Percentiles rank a stretch among this genome's conserved stretches.
Conservation (phyloP, 2,113 vertebrate species). For the Gobiocypris rarus region DNA sequence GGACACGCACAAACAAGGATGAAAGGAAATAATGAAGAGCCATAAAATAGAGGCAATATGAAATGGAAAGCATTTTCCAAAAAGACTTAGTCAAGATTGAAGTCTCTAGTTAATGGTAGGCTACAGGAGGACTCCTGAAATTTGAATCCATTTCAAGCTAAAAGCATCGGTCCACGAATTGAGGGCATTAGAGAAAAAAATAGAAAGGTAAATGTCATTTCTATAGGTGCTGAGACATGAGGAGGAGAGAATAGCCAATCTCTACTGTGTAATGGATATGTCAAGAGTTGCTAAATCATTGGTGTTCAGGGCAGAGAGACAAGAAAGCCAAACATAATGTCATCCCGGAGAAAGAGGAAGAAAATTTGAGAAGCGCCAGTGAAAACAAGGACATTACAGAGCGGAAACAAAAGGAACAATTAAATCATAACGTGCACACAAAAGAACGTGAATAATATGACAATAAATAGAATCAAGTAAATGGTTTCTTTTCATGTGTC, state of each 20-base stretch:
- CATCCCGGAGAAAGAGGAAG: conserved; percentile 64
- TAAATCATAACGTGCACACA: conserved; percentile 43
- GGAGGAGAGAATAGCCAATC: conserved; percentile 80
- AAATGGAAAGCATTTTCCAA: conserved; percentile 68
- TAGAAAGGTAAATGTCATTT: conserved; percentile 76
- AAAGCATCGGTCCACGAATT: conserved; percentile 73
- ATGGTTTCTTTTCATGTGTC: conserved; percentile 68
- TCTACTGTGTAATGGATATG: conserved; percentile 83
- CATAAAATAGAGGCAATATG: conserved; percentile 65
- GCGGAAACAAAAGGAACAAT: conserved; percentile 60
- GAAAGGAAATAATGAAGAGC: conserved; percentile 44
- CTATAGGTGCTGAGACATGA: conserved; percentile 76
- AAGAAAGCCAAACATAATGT: conserved; percentile 79
- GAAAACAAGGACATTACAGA: conserved; percentile 46
- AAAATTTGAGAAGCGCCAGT: conserved; percentile 48
- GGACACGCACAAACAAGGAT: background rate
- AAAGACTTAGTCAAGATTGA: conserved; percentile 78
- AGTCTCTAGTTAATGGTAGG: conserved; percentile 71
- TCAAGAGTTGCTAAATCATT: conserved; percentile 87
- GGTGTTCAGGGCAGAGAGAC: conserved; percentile 76
- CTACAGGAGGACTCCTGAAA: conserved; percentile 73
- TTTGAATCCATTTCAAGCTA: conserved; percentile 79
- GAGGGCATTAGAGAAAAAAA: conserved; percentile 71
- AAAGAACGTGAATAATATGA: conserved; percentile 7
- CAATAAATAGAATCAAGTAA: conserved; percentile 64